These are phyloP conservation scores for Epinephelus moara DNA, from an alignment of 2,113 vertebrate genomes.

Conservation along the genomic window DNA sequence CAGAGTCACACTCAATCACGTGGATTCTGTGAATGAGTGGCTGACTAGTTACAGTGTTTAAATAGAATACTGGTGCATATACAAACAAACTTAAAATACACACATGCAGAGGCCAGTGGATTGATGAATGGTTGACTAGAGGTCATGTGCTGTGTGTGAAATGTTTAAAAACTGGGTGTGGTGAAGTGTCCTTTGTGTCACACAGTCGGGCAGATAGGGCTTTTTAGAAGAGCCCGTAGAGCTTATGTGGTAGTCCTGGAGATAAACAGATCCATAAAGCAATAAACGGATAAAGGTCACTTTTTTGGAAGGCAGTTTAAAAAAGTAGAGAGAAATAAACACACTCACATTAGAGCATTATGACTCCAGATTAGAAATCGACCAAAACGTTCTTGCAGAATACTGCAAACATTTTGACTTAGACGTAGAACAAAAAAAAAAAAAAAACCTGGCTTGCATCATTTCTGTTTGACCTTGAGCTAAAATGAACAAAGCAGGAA, in stretches of 20 bases:
- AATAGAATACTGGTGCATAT: slow-evolving; percentile 33
- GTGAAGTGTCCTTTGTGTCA: slow-evolving; percentile 49
- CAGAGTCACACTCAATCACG: slow-evolving; percentile 27
- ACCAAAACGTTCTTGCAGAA: slow-evolving; percentile 24
- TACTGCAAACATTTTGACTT: slow-evolving; percentile 22
- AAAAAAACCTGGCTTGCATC: background rate
- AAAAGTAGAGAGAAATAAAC: slow-evolving; percentile 3
- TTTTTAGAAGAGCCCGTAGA: slow-evolving; percentile 35
- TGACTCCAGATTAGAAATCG: slow-evolving; percentile 38
- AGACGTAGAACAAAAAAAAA: background rate
- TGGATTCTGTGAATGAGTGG: slow-evolving; percentile 52
- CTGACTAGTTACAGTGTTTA: slow-evolving; percentile 41
- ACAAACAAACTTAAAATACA: slow-evolving; percentile 8
- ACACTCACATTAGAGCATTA: slow-evolving; percentile 15
- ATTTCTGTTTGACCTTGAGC: slow-evolving; percentile 40
- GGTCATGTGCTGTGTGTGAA: slow-evolving; percentile 53
- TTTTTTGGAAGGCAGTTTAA: slow-evolving; percentile 18
- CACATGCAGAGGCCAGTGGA: slow-evolving; percentile 33
- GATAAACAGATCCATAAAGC: slow-evolving; percentile 61
- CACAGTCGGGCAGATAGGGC: slow-evolving; percentile 27
- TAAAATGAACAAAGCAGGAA: slow-evolving; percentile 43
- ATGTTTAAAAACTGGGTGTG: slow-evolving; percentile 65
- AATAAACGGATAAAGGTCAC: slow-evolving; percentile 64
- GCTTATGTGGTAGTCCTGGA: slow-evolving; percentile 34
- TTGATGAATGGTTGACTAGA: slow-evolving; percentile 49